Evolutionary conservation across 2,113 vertebrate species (phyloP), one percentile per base, ranked within the genome.

Genomic region (Salvelinus fontinalis): DNA sequence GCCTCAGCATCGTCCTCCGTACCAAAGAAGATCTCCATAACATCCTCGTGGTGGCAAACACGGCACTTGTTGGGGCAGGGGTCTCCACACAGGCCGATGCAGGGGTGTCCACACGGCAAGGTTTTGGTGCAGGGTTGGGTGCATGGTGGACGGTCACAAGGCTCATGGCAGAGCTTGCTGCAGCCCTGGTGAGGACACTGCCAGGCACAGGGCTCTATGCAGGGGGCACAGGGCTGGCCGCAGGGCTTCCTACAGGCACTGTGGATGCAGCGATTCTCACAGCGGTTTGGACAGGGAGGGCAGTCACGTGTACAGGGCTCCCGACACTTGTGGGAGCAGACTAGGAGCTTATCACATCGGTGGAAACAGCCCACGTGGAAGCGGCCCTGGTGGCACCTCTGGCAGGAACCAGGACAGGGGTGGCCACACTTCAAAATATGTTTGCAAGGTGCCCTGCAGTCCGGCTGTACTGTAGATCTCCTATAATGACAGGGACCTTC

Each of bases 21-120:
- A 74, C 97, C 97, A 73, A 97, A 97, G 88, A 97, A 96, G 78
- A 98, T 95, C 49, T 97, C 94, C 0, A 90, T 95, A 74, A 99
- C 94, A 3, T 97, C 95, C 0, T 95, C 87, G 0, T 0, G 84
- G 78, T 99, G 12, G 80, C 97, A 98, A 29, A 94, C 70, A 20
- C 95, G 95, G 82, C 97, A 99, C 88, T 95, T 95, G 18, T 75
- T 80, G 18, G 97, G 97, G 69, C 97, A 99, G 1, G 92, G 95
- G 68, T 99, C 96, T 75, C 97, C 97, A 29, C 97, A 98, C 1
- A 98, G 83, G 44, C 97, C 96, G 14, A 92, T 94, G 81, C 97
- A 98, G 0, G 90, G 94, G 80, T 99, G 97, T 8, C 95, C 93
- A 13, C 96, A 99, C 14, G 2, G 9, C 76, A 97, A 91, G 1